Evolutionary conservation across 1,140 invertebrate genomes (phyloP).

Genomic region (Zophobas atratus): DNA sequence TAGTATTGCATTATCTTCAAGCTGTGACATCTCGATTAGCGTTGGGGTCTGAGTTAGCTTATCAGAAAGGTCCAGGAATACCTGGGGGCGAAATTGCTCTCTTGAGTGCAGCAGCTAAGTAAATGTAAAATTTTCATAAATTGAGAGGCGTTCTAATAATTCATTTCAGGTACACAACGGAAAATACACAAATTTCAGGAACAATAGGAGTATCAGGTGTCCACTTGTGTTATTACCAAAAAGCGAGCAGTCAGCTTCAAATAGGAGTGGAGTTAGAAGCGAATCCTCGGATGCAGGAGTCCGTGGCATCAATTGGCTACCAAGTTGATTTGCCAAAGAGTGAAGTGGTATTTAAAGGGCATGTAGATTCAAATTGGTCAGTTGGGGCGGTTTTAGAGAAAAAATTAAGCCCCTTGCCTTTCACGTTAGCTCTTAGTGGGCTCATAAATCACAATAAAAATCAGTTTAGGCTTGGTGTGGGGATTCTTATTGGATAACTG

Average conservation of each 20-base stretch:
- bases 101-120: conserved; percentile 87
- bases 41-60: conserved; percentile 93
- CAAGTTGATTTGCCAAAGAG: conserved; percentile 97
- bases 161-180: conserved; percentile 72
- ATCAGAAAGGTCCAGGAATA: conserved; percentile 89
- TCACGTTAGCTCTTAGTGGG: conserved; percentile 93
- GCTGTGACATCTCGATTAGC: conserved; percentile 83
- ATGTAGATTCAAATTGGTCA: conserved; percentile 96
- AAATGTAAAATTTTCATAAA: conserved; percentile 60
- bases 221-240: conserved; percentile 96
- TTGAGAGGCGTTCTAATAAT: conserved; percentile 1
- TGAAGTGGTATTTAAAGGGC: conserved; percentile 93
- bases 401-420: conserved; percentile 92
- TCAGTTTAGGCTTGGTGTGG: conserved; percentile 90
- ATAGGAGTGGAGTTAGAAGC: conserved; percentile 91
- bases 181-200: conserved; percentile 74
- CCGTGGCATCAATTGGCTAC: conserved; percentile 94
- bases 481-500: conserved; percentile 87
- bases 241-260: conserved; percentile 91
- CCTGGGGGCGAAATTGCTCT: conserved; percentile 91
- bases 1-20: conserved; percentile 94
- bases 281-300: conserved; percentile 90
- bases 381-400: conserved; percentile 96
- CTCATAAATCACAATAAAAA: conserved; percentile 93
- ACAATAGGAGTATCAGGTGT: conserved; percentile 87